These are phyloP conservation scores for Cardiocondyla obscurior DNA, from an alignment of 1,140 invertebrate genomes.

Conservation along the genomic window DNA sequence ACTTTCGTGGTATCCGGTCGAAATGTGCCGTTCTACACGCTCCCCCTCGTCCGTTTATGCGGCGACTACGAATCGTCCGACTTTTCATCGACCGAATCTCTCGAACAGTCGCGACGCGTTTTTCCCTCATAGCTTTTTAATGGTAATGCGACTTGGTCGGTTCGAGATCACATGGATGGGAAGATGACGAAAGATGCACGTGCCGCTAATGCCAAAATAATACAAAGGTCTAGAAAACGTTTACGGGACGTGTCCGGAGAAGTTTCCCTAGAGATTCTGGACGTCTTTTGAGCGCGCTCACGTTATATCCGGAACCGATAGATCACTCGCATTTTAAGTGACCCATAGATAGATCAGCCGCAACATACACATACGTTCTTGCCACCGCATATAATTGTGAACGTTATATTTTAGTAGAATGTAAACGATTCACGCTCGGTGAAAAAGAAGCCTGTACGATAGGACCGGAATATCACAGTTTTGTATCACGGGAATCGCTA, in stretches of 20 bases:
- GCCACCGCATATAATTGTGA: slow-evolving; percentile 68
- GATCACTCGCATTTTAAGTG: slow-evolving; percentile 78
- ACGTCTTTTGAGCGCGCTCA: neutral
- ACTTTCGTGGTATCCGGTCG: slow-evolving; percentile 1
- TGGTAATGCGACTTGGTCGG: neutral
- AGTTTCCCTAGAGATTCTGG: neutral
- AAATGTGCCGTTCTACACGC: neutral
- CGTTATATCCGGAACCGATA: slow-evolving; percentile 58
- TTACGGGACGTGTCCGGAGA: too few species aligned
- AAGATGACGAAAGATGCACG: neutral
- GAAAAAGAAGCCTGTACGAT: slow-evolving; percentile 70
- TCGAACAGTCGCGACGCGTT: neutral
- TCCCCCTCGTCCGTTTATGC: slow-evolving; percentile 5
- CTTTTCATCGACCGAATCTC: neutral
- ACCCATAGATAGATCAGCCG: slow-evolving; percentile 72
- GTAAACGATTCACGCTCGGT: slow-evolving; percentile 73
- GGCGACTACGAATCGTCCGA: neutral
- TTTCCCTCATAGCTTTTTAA: slow-evolving; percentile 2
- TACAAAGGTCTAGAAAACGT: neutral
- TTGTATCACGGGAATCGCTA: slow-evolving; percentile 8
- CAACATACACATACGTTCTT: slow-evolving; percentile 76
- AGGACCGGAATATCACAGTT: slow-evolving; percentile 26
- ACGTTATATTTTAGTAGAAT: slow-evolving; percentile 83
- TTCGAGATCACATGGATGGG: neutral
- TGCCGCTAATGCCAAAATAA: neutral